Base-by-base conservation (phyloP, 2,888 invertebrate genomes). In the Clusia tigrina region DNA sequence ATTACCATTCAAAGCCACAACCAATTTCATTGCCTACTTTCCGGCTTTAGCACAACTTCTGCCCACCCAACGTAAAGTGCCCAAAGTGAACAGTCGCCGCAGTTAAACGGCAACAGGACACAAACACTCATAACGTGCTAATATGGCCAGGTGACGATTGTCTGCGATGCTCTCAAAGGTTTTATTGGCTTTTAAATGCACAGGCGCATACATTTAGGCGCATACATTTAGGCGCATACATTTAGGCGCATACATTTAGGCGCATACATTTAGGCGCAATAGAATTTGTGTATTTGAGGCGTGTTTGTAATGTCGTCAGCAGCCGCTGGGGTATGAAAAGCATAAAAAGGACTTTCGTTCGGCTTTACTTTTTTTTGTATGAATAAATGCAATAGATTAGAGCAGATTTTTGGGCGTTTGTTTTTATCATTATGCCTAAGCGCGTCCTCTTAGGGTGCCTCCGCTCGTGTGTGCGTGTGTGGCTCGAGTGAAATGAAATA, bases 71-170 rank as follows among this genome's bases (percentile, higher is more conserved):
- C n/a, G n/a, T n/a, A n/a, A n/a, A n/a, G n/a, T n/a, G 37, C 22
- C 54, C 23, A 38, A 55, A 37, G 1, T 20, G 22, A 20, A 9
- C 55, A 38, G 15, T 22, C 3, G 26, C n/a, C 15, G n/a, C 54
- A 54, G 5, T 26, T n/a, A 10, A n/a, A 6, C 23, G 22, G 1
- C 17, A 23, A 9, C 1, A 2, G n/a, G 1, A 2, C 18, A 53
- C 1, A 24, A n/a, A 15, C 23, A 24, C 1, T 15, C 3, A n/a
- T 2, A 12, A 12, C 12, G 24, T 24, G 1, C 12, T 55, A 12
- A 55, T 22, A 56, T n/a, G n/a, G 67, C 63, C 69, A 69, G 77
- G 73, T 76, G 74, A 69, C 67, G 69, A 69, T 78, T 74, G 76
- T 68, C 77, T 42, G 61, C 59, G 56, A 53, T 60, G 74, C 67